phyloP scores from a whole-genome alignment of 2,113 vertebrate species.

The Lophochroa leadbeateri region DNA sequence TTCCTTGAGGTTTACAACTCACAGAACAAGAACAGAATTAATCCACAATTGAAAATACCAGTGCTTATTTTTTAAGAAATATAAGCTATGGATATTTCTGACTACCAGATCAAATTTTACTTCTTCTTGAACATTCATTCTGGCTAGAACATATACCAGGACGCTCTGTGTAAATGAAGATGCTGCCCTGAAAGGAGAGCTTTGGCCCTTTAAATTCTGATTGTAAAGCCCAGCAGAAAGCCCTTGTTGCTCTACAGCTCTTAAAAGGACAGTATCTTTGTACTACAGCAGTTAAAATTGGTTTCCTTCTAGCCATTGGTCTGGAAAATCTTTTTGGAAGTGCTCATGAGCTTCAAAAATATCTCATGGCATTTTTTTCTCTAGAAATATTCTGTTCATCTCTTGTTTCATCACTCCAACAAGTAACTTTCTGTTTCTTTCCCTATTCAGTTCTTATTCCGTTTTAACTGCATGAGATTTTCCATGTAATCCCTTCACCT shows the following conservation, averaged over 20 bases:
- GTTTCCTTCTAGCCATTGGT: neutral
- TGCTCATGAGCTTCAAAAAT: neutral
- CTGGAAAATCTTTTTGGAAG: neutral
- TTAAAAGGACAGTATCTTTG: neutral
- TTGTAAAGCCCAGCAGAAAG: neutral
- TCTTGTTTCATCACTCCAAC: neutral
- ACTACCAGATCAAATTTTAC: neutral
- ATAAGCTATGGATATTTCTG: neutral
- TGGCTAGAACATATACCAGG: neutral
- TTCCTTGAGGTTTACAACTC: neutral
- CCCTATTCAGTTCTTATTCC: neutral
- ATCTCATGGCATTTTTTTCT: neutral
- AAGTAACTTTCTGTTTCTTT: neutral
- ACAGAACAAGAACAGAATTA: neutral
- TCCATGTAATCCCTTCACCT: neutral
- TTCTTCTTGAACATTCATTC: neutral
- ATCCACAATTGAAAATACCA: neutral
- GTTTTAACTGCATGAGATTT: neutral
- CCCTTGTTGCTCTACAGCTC: neutral
- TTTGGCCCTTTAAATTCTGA: neutral
- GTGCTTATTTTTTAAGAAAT: neutral
- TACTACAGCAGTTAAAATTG: neutral
- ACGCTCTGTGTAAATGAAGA: neutral
- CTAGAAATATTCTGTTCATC: neutral
- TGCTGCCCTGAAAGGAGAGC: neutral